Percentiles rank a stretch among this genome's conserved stretches.
Evolutionary conservation across 2,888 invertebrate species (phyloP).

Genomic region (Desoria tigrina): DNA sequence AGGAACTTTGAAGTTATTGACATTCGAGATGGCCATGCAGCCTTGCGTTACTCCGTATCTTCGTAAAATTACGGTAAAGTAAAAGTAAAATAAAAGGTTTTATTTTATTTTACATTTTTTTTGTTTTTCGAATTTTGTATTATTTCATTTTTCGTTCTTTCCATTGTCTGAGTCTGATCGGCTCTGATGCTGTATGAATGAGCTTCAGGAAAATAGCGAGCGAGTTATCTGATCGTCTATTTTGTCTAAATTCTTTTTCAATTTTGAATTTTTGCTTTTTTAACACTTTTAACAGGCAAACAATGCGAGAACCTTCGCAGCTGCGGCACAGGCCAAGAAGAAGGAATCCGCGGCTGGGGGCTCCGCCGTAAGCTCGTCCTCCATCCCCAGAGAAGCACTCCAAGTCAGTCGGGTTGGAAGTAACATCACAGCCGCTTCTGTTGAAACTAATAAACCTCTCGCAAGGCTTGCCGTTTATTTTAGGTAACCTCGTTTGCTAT

Average conservation of each 20-base stretch:
- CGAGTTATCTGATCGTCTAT: too few species aligned
- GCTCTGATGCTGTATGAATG: too few species aligned
- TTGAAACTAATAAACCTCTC: constrained; percentile 76
- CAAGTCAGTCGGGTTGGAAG: constrained; percentile 67
- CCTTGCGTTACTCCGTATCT: constrained; percentile 43
- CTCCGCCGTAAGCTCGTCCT: constrained; percentile 11
- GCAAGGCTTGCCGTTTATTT: constrained; percentile 80
- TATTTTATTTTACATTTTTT: constrained; percentile 8
- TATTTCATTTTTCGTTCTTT: too few species aligned
- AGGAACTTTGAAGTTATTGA: background rate
- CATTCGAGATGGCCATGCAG: constrained; percentile 38
- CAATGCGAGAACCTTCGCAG: constrained; percentile 43
- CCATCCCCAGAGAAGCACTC: constrained; percentile 56
- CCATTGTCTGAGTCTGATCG: too few species aligned
- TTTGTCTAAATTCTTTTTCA: too few species aligned
- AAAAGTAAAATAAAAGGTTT: background rate
- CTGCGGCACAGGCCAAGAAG: constrained; percentile 28
- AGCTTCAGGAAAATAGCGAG: too few species aligned
- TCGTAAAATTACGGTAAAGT: constrained; percentile 36
- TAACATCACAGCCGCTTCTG: constrained; percentile 73
- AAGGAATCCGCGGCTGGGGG: constrained; percentile 3
- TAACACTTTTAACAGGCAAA: too few species aligned
- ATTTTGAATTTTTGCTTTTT: too few species aligned
- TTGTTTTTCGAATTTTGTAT: too few species aligned
- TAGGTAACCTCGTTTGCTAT: constrained; percentile 69